A percentile compares a stretch with the other conserved stretches of the same genome.
Evolutionary conservation across 1,140 invertebrate genomes (phyloP).

Genomic region (Drosophila tristis): DNA sequence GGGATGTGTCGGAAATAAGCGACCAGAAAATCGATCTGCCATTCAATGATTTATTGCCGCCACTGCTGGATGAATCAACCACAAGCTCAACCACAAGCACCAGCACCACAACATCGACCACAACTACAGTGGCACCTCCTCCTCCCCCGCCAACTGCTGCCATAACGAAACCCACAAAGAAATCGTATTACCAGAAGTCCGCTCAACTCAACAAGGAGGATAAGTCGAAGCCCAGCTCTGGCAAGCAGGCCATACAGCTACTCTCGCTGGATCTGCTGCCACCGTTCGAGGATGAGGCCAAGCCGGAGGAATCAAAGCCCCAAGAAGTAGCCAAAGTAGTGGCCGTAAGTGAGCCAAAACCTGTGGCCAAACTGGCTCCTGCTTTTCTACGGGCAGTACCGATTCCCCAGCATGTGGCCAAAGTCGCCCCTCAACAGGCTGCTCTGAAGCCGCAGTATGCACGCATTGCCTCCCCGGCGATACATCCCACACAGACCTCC

Average conservation of each 20-base stretch:
- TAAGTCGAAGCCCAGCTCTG: constrained; percentile 23
- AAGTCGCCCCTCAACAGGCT: not conserved
- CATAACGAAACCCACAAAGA: constrained; percentile 68
- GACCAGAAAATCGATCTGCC: constrained; percentile 55
- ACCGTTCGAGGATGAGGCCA: constrained; percentile 51
- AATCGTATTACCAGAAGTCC: constrained; percentile 62
- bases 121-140: constrained; percentile 12
- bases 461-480: constrained; percentile 7
- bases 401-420: constrained; percentile 5
- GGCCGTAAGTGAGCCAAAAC: not conserved
- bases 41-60: constrained; percentile 79
- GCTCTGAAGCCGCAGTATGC: constrained; percentile 22
- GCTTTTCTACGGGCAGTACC: not conserved
- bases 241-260: constrained; percentile 30
- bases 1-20: constrained; percentile 67
- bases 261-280: constrained; percentile 63
- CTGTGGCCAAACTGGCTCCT: constrained; percentile 1
- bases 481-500: constrained; percentile 6
- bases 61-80: constrained; percentile 52
- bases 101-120: constrained; percentile 13
- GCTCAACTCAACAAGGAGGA: constrained; percentile 22
- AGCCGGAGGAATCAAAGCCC: constrained; percentile 13
- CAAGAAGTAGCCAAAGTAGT: constrained; percentile 9
- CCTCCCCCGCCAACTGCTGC: too few relatives aligned
- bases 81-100: constrained; percentile 35